Evolutionary conservation across 2,888 invertebrate species (phyloP), one percentile per base, ranked within the genome.

Genomic region (Eubasilissa splendida): DNA sequence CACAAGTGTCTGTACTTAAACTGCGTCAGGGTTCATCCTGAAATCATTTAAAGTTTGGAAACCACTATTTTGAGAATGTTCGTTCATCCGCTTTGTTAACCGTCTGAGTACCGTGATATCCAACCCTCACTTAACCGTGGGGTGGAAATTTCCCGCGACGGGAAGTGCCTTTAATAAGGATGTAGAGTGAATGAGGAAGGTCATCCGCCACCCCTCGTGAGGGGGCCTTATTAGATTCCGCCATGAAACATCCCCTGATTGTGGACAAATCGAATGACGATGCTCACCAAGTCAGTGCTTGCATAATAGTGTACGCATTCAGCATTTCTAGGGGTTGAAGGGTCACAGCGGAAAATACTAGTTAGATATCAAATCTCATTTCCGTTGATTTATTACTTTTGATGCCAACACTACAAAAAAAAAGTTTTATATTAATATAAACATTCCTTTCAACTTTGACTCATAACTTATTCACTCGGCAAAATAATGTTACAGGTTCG

Each of bases 241-340:
- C 53, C 50, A 71, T 82, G 82, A 82, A 80, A 80, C 74, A 71
- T n/a, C 60, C 68, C 65, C 75, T 82, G 82, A 82, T 82, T 82
- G 78, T 79, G 79, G 78, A 73, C 65, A 76, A 77, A 79, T 82
- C 79, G 74, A 77, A 79, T 82, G 76, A 81, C 14, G 59, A 74
- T 42, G 54, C 73, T 14, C 56, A 22, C 53, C 53, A 70, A 54
- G 70, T 70, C 9, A 8, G 66, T 42, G 50, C 66, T 68, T 52
- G 66, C 52, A 33, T 63, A 63, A 63, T 63, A 31, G 33, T 63
- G 63, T 33, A 5, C 63, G 33, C 63, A 22, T 63, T 63, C 33
- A 63, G 33, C 3, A 2, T 42, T 42, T 42, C 42, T 42, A 42
- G 42, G 42, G 42, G 42, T 4, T 42, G 42, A 42, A 14, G 63